Percentiles rank a stretch among this genome's conserved stretches.
Conservation (phyloP, 2,113 vertebrate species). For the Ivindomyrus marchei region DNA sequence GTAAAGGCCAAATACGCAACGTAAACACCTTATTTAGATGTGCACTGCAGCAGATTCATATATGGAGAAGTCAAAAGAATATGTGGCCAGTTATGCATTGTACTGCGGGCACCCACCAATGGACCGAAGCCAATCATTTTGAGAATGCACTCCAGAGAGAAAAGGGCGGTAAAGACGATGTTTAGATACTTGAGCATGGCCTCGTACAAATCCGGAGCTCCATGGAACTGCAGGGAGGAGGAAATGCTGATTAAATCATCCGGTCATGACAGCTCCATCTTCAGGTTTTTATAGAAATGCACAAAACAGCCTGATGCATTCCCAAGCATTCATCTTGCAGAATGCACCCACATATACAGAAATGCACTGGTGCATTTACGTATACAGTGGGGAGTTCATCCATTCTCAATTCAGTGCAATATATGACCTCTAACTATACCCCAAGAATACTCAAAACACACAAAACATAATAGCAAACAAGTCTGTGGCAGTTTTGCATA, state of each 20-base stretch:
- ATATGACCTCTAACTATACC: not conserved
- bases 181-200: slow-evolving; percentile 91
- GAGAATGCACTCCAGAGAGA: slow-evolving; percentile 89
- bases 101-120: slow-evolving; percentile 60
- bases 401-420: not conserved
- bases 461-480: not conserved
- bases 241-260: not conserved
- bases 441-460: not conserved
- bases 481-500: not conserved
- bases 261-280: not conserved
- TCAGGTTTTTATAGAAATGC: not conserved
- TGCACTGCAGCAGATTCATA: not conserved
- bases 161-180: slow-evolving; percentile 89
- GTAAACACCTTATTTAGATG: not conserved
- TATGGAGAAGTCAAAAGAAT: not conserved
- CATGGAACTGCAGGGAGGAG: slow-evolving; percentile 73
- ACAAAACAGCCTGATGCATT: not conserved
- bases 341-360: not conserved
- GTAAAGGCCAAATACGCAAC: not conserved
- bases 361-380: not conserved
- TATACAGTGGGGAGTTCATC: not conserved
- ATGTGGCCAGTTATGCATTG: not conserved
- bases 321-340: not conserved
- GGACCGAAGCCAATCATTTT: slow-evolving; percentile 94
- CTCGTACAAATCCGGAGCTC: slow-evolving; percentile 80